Evolutionary conservation across 2,888 invertebrate genomes (phyloP).

Genomic region (Cryptocephalus moraei): DNA sequence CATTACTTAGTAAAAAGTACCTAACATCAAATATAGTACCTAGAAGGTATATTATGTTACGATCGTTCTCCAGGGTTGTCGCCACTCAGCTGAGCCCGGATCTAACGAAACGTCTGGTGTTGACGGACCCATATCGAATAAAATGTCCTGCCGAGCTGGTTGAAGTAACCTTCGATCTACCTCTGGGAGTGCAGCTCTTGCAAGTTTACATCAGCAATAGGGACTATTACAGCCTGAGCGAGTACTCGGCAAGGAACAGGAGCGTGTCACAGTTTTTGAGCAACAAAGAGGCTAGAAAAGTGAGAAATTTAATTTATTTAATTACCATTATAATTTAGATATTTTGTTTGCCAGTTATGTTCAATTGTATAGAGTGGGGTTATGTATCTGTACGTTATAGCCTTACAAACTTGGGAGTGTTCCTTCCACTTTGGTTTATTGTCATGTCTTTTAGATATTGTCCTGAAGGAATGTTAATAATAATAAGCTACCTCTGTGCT

Average conservation of each 20-base stretch:
- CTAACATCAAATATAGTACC: too few species aligned
- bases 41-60: neutral
- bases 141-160: slow-evolving; percentile 70
- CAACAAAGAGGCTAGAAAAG: slow-evolving; percentile 24
- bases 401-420: too few species aligned
- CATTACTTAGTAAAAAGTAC: too few species aligned
- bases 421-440: too few species aligned
- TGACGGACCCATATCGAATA: slow-evolving; percentile 75
- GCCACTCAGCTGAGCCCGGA: slow-evolving; percentile 66
- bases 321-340: neutral
- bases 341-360: too few species aligned
- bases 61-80: slow-evolving; percentile 53
- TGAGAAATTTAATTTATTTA: slow-evolving; percentile 4
- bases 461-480: too few species aligned
- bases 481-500: too few species aligned
- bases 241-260: slow-evolving; percentile 38
- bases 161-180: slow-evolving; percentile 57
- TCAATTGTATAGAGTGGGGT: too few species aligned
- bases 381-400: too few species aligned
- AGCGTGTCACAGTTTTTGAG: slow-evolving; percentile 29
- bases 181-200: slow-evolving; percentile 70
- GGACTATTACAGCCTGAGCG: slow-evolving; percentile 46
- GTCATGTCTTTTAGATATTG: too few species aligned
- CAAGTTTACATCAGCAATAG: slow-evolving; percentile 61
- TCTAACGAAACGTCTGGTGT: slow-evolving; percentile 67